Evolutionary conservation across 2,113 vertebrate species (phyloP), one percentile per base, ranked within the genome.

Genomic region (Triplophysa siluroides): DNA sequence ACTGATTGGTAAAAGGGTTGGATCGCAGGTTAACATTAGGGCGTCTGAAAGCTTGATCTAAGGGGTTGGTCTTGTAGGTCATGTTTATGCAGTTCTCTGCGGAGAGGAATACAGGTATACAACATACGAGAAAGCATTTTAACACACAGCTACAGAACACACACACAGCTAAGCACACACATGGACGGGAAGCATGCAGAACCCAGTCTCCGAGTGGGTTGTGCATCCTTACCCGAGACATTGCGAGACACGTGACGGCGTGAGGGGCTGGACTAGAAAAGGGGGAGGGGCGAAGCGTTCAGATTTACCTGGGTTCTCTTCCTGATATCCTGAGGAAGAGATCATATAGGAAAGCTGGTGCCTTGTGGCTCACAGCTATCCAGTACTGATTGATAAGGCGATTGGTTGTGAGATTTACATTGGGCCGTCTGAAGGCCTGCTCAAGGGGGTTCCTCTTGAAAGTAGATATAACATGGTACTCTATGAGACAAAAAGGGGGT

Each of bases 391-490:
- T 98, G 93, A 99, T 98, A 91, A 99, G 96, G 93, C 97, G 97
- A 98, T 99, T 98, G 94, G 97, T 95, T 94, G 96, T 99, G 93
- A 99, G 96, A 96, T 99, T 99, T 92, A 99, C 97, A 97, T 99
- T 98, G 94, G 98, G 98, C 94, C 97, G 95, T 89, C 98, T 96
- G 94, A 99, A 96, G 90, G 97, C 97, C 95, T 99, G 98, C 90
- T 99, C 98, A 92, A 99, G 98, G 93, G 98, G 98, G 91, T 99
- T 99, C 98, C 98, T 98, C 98, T 99, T 99, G 98, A 99, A 99
- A 92, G 96, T 98, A 88, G 97, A 98, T 95, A 97, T 99, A 94
- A 99, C 98, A 96, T 99, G 96, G 95, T 98, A 96, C 92, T 99
- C 98, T 99, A 93, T 93, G 94, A 95, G 94, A 97, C 92, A 99